Evolutionary conservation across 2,113 vertebrate genomes (phyloP).

Genomic region (Calidris pugnax): DNA sequence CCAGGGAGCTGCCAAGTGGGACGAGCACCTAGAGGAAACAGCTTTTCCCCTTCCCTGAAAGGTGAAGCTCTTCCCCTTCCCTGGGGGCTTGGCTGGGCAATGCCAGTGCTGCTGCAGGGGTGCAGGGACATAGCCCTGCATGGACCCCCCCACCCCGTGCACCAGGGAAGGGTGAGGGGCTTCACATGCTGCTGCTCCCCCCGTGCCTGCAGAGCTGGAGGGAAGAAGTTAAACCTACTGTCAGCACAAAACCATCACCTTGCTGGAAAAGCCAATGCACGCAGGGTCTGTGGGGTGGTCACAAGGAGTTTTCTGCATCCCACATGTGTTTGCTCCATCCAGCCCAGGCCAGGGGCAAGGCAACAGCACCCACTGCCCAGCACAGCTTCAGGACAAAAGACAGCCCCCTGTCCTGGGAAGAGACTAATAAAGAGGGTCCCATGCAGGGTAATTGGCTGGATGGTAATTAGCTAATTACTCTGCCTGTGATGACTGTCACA

Average conservation of each 20-base stretch:
- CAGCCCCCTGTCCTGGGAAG: fast-evolving
- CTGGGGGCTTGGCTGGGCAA: not conserved
- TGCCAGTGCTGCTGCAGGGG: not conserved
- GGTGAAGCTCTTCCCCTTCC: not conserved
- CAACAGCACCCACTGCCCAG: not conserved
- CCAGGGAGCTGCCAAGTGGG: not conserved
- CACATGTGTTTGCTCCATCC: fast-evolving
- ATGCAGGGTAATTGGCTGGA: not conserved
- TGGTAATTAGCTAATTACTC: not conserved
- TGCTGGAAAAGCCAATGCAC: fast-evolving
- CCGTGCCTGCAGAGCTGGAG: fast-evolving
- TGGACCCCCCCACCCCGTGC: fast-evolving
- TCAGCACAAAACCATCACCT: not conserved
- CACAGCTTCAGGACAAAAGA: not conserved
- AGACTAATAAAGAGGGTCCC: not conserved
- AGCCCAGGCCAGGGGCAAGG: not conserved
- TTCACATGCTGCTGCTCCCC: not conserved
- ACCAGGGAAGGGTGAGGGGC: fast-evolving
- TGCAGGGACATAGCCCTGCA: not conserved
- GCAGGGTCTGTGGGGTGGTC: fast-evolving
- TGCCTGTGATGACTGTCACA: not conserved
- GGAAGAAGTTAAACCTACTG: not conserved
- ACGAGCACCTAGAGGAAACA: not conserved
- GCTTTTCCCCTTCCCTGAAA: conserved; percentile 10
- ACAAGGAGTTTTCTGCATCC: not conserved